Evolutionary conservation across 2,113 vertebrate genomes (phyloP).

Genomic region (Laticauda laticaudata): DNA sequence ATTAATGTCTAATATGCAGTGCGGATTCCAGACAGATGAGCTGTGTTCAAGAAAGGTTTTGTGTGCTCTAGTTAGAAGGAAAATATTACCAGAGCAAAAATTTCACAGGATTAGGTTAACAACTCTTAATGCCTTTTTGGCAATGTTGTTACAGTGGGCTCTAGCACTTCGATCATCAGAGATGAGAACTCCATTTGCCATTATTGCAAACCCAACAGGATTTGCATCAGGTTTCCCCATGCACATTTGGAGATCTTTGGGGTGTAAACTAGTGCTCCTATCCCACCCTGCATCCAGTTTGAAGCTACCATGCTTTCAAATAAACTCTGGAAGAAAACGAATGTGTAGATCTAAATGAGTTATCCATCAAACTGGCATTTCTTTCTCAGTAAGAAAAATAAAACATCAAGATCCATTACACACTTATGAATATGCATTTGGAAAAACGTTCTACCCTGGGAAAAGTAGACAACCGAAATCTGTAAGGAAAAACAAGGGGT

Average conservation of each 20-base stretch:
- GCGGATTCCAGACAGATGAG: too few relatives aligned
- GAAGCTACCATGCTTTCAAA: neutral
- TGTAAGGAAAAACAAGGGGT: neutral
- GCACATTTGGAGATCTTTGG: neutral
- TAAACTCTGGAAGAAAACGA: neutral
- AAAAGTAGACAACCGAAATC: neutral
- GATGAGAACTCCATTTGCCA: too few relatives aligned
- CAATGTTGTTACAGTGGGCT: too few relatives aligned
- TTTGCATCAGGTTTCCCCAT: neutral
- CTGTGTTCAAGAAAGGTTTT: too few relatives aligned
- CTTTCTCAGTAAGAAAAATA: neutral
- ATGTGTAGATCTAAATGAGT: neutral
- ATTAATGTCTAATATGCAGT: too few relatives aligned
- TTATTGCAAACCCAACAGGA: too few relatives aligned
- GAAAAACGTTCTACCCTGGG: neutral
- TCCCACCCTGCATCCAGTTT: neutral
- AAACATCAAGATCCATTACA: neutral
- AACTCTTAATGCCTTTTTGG: too few relatives aligned
- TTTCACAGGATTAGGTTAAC: too few relatives aligned
- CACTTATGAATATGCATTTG: neutral
- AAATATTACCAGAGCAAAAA: too few relatives aligned
- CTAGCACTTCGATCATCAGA: too few relatives aligned
- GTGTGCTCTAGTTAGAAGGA: too few relatives aligned
- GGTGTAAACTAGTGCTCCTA: neutral
- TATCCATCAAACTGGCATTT: neutral